Percentiles rank a stretch among this genome's conserved stretches.
Conservation (phyloP, 2,113 vertebrate genomes). For the Daboia siamensis region DNA sequence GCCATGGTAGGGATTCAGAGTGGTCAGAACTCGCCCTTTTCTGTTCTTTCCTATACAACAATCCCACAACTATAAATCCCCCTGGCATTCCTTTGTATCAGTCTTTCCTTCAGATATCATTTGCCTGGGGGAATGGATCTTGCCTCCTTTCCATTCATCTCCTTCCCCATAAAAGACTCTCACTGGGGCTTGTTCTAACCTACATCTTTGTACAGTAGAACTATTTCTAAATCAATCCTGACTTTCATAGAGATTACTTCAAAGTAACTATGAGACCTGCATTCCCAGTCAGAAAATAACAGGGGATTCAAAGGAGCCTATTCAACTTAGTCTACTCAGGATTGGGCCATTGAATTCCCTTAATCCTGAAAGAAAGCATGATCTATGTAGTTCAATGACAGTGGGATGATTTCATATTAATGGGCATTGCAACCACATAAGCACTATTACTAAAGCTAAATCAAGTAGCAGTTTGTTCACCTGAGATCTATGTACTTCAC, state of each 20-base stretch:
- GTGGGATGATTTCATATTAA: not conserved
- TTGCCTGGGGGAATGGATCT: not conserved
- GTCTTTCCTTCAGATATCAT: not conserved
- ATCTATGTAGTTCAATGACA: not conserved
- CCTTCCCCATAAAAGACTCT: constrained; percentile 35
- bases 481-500: not conserved
- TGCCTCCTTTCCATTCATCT: not conserved
- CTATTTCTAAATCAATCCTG: not conserved
- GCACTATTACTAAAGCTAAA: not conserved
- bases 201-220: not conserved
- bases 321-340: not conserved
- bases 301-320: not conserved
- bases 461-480: not conserved
- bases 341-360: too few relatives aligned
- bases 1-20: not conserved
- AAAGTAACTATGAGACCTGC: not conserved
- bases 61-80: not conserved
- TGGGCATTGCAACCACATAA: not conserved
- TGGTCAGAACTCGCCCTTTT: not conserved
- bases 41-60: not conserved
- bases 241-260: not conserved
- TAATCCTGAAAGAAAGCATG: too few relatives aligned
- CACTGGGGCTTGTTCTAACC: not conserved
- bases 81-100: not conserved
- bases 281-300: not conserved